phyloP scores from a whole-genome alignment of 92 coral and sea anemone genomes.

The Galaxea fascicularis region DNA sequence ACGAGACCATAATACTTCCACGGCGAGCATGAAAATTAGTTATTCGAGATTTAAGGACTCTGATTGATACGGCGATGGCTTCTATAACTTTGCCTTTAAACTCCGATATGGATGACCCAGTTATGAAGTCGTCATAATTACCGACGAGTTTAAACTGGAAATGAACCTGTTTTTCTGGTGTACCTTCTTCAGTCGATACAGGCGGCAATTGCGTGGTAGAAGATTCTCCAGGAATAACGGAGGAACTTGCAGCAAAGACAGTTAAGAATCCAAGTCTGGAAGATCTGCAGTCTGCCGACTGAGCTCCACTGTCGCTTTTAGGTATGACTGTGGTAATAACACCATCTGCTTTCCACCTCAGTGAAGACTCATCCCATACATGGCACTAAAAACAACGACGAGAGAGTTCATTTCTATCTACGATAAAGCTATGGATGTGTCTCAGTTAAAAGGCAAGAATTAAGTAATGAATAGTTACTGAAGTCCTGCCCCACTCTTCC shows the following conservation, averaged over 20 bases:
- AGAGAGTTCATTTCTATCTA: no score
- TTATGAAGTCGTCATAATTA: conserved; percentile 44
- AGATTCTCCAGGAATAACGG: conserved; percentile 44
- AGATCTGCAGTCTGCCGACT: conserved; percentile 56
- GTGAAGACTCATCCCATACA: conserved; percentile 66
- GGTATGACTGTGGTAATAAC: conserved; percentile 46
- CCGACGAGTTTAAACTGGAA: conserved; percentile 52
- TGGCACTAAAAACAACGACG: conserved; percentile 67
- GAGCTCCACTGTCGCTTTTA: conserved; percentile 17
- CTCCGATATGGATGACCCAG: conserved; percentile 43
- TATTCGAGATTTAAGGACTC: conserved; percentile 60
- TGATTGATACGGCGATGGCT: conserved; percentile 54
- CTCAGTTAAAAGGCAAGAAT: no score
- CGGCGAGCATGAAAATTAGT: conserved; percentile 38
- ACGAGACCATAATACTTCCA: conserved; percentile 86
- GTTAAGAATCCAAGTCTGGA: conserved; percentile 71
- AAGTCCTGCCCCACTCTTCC: no score
- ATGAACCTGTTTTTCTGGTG: conserved; percentile 24
- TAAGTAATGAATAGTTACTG: no score
- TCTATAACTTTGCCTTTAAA: conserved; percentile 26
- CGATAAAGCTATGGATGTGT: no score
- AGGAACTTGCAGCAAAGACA: conserved; percentile 63
- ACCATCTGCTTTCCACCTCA: conserved; percentile 72
- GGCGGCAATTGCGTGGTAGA: conserved; percentile 35
- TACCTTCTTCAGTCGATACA: conserved; percentile 5